Evolutionary conservation across 2,797 vertebrate genomes (phyloP).

Genomic region (Darevskia mixta): DNA sequence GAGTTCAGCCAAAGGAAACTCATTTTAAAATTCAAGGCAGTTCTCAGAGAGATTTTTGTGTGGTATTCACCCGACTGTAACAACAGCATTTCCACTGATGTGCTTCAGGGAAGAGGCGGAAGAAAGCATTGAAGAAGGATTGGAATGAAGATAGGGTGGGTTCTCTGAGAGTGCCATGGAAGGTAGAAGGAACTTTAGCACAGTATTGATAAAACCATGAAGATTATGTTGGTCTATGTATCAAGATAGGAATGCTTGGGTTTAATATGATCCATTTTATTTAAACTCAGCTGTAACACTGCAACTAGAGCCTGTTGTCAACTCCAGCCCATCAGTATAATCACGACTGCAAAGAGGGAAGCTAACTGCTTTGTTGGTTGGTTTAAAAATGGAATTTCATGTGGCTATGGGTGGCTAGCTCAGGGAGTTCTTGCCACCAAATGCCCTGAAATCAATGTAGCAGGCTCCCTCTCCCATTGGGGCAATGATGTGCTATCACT

Average conservation of each 20-base stretch:
- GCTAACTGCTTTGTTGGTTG: no score
- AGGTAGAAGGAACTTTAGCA: background rate
- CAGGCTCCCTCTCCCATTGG: no score
- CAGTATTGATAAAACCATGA: background rate
- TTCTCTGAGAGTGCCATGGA: background rate
- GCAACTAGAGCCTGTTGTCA: background rate
- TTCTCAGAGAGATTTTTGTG: constrained; percentile 6
- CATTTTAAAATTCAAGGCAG: constrained; percentile 35
- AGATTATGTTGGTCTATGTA: background rate
- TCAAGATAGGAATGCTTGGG: background rate
- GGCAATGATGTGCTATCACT: no score
- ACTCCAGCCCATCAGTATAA: background rate
- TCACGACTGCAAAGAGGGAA: background rate
- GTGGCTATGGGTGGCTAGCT: no score
- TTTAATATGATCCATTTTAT: background rate
- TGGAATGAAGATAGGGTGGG: background rate
- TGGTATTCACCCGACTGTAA: constrained; percentile 18
- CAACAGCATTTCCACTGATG: constrained; percentile 8
- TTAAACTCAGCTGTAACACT: background rate
- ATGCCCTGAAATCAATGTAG: no score
- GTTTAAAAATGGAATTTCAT: no score
- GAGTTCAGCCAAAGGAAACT: constrained; percentile 16
- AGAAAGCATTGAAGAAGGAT: background rate
- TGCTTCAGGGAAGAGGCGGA: constrained; percentile 14
- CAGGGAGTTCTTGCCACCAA: no score